Base-by-base conservation (phyloP, 2,888 invertebrate genomes). In the Polymixis lichenea region DNA sequence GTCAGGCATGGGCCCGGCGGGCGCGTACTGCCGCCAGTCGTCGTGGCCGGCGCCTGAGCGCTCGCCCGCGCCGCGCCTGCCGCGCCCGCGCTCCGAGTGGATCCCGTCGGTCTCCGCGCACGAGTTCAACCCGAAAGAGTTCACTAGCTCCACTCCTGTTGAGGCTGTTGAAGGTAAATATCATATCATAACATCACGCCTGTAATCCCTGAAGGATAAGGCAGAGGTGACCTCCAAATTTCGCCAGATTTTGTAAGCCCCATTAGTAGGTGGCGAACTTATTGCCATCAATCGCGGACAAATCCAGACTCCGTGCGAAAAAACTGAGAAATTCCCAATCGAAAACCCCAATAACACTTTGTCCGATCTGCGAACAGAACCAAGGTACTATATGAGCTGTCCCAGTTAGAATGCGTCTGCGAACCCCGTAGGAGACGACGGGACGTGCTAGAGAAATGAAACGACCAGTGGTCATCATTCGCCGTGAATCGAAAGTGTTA, bases 1-100 rank as follows among this genome's bases (percentile, higher is more conserved):
- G 62, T 58, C 83, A 0, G 94, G 93, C 55, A 82, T 93, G 89
- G 94, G 93, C 0, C 89, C 96, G 72, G 77, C 95, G 73, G 86
- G 93, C 38, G 85, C 83, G 25, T 95, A 93, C 84, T 94, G 22
- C 95, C 95, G 93, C 28, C 97, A 91, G 94, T 94, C 88, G 85
- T 95, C 94, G 87, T 97, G 92, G 93, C 95, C 95, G 78, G 93
- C 82, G 80, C 93, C 90, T 1, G 91, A 93, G 1, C 90, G 91
- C 43, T 86, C 91, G 15, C 93, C 92, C 3, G 88, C 85, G 38
- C 84, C 83, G 17, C 93, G 90, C 2, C 93, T 94, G 78, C 94
- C 94, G 77, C 92, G 90, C 83, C 72, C 86, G 53, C 78, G 75
- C 70, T 65, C 89, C 51, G 68, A 78, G 38, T 91, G 92, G 85